phyloP scores from a whole-genome alignment of 2,888 invertebrate genomes.

The Drosophila heteroneura region DNA sequence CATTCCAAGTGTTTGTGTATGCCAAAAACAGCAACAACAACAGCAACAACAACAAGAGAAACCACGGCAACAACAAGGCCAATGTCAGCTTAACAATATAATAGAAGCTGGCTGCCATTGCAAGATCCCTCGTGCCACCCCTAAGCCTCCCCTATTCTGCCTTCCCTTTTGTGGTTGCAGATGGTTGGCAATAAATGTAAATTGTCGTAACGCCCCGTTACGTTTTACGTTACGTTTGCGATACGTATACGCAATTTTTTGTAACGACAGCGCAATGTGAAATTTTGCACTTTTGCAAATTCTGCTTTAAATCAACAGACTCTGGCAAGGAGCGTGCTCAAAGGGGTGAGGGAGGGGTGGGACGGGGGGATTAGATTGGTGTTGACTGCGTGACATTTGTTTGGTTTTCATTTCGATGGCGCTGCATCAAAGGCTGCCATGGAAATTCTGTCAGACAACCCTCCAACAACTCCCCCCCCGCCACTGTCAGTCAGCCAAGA shows the following conservation, averaged over 20 bases:
- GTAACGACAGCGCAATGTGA: slow-evolving; percentile 31
- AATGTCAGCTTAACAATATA: slow-evolving; percentile 64
- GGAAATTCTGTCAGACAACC: slow-evolving; percentile 41
- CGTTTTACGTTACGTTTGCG: slow-evolving; percentile 29
- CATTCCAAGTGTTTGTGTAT: slow-evolving; percentile 55
- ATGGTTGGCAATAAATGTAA: slow-evolving; percentile 56
- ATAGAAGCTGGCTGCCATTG: slow-evolving; percentile 45
- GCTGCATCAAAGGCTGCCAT: slow-evolving; percentile 62
- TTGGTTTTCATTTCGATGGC: slow-evolving; percentile 73
- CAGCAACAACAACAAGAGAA: slow-evolving; percentile 24
- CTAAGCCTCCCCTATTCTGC: neutral
- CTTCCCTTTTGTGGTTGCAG: slow-evolving; percentile 13
- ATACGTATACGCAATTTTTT: slow-evolving; percentile 49
- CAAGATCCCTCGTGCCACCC: neutral
- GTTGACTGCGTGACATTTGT: slow-evolving; percentile 68
- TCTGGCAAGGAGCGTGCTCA: neutral
- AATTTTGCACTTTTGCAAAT: slow-evolving; percentile 65
- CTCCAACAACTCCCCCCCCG: neutral
- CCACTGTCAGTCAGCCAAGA: neutral
- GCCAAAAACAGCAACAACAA: slow-evolving; percentile 19
- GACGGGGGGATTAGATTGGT: slow-evolving; percentile 20
- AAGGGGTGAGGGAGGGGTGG: neutral
- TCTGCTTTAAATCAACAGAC: slow-evolving; percentile 67
- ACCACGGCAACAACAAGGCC: slow-evolving; percentile 38
- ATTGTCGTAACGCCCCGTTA: slow-evolving; percentile 46